These are phyloP conservation scores for Mus spicilegus DNA, from an alignment of 2,113 vertebrate genomes.

Conservation along the genomic window DNA sequence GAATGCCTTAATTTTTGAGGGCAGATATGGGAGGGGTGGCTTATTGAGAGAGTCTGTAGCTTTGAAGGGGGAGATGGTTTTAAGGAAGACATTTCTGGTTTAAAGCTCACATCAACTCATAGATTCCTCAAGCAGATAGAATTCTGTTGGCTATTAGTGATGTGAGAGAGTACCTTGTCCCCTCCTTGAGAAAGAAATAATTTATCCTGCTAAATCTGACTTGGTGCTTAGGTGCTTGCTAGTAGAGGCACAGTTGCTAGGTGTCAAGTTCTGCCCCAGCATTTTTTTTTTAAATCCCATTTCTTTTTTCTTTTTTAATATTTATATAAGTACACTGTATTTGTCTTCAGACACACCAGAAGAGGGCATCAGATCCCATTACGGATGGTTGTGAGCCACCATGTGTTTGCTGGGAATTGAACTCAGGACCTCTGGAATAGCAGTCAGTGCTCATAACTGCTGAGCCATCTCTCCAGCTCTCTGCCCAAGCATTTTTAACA, in stretches of 20 bases:
- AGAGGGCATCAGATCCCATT: too few species aligned
- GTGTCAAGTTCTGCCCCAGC: not conserved
- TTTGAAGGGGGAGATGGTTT: conserved; percentile 17
- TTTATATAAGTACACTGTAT: too few species aligned
- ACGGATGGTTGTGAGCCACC: too few species aligned
- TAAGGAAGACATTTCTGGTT: not conserved
- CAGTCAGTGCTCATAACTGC: too few species aligned
- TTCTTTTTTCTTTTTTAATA: too few species aligned
- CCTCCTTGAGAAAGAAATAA: not conserved
- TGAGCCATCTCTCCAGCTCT: too few species aligned
- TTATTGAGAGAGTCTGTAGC: not conserved
- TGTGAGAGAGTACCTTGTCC: not conserved
- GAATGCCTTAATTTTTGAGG: conserved; percentile 61
- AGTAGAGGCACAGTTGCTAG: not conserved
- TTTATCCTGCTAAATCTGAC: not conserved
- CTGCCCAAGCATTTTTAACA: not conserved
- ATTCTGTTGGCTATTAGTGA: not conserved
- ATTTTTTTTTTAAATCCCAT: not conserved
- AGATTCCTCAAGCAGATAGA: not conserved
- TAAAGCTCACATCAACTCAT: not conserved
- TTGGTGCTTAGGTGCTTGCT: not conserved
- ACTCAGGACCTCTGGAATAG: too few species aligned
- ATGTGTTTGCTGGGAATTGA: too few species aligned
- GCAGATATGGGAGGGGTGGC: not conserved
- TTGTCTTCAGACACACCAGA: too few species aligned